These are phyloP conservation scores for Cossypha dichroa DNA, from an alignment of 2,797 vertebrate species.

Conservation along the genomic window DNA sequence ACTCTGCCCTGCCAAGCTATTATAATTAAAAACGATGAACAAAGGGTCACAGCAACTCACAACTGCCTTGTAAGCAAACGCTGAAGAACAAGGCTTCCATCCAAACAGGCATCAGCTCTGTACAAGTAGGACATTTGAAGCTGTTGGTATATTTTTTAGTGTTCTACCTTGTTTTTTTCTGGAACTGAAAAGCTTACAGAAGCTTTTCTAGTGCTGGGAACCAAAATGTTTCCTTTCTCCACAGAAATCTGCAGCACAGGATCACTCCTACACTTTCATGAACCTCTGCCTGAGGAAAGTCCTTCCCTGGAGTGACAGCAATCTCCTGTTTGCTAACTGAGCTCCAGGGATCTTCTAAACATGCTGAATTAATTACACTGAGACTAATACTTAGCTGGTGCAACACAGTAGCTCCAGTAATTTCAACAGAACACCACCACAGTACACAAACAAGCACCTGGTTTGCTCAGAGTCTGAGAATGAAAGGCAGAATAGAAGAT, in stretches of 20 bases:
- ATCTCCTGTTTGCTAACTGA: conserved; percentile 52
- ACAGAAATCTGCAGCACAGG: neutral
- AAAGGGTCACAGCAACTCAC: conserved; percentile 42
- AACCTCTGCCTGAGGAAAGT: conserved; percentile 9
- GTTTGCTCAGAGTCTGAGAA: neutral
- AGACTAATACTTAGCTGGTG: conserved; percentile 27
- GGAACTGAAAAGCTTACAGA: conserved; percentile 16
- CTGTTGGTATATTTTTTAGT: neutral
- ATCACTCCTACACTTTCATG: conserved; percentile 22
- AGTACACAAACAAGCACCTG: neutral
- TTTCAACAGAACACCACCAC: neutral
- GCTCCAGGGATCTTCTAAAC: conserved; percentile 15
- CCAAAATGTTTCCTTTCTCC: conserved; percentile 16
- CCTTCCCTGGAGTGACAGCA: conserved; percentile 27
- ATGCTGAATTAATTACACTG: conserved; percentile 9
- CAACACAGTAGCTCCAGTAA: neutral
- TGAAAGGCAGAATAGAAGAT: neutral
- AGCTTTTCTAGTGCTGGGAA: conserved; percentile 9
- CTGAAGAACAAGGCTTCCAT: conserved; percentile 29
- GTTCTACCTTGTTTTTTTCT: conserved; percentile 1
- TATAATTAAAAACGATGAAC: conserved; percentile 26
- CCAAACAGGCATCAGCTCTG: neutral
- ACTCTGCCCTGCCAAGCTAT: conserved; percentile 33
- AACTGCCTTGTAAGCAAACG: conserved; percentile 37
- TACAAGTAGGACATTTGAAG: neutral